Evolutionary conservation across 2,113 vertebrate genomes (phyloP), one percentile per base, ranked within the genome.

Genomic region (Sminthopsis crassicaudata): DNA sequence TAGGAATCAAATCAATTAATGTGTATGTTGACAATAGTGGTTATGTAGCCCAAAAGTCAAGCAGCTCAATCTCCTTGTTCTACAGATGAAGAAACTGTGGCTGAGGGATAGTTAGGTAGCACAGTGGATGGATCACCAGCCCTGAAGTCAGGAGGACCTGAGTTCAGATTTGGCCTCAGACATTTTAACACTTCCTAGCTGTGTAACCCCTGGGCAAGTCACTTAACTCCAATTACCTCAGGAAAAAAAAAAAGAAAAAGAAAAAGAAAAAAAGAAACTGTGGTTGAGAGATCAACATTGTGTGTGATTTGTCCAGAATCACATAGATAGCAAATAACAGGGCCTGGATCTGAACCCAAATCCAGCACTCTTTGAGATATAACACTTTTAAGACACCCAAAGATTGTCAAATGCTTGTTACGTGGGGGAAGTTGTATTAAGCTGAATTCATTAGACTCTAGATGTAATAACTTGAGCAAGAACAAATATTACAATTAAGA

Each of bases 401-500:
- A 84, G n/a, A 7, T 42, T 84, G n/a, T 23, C n/a, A 42, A 84
- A 42, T 84, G 67, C 19, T 22, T 76, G 14, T n/a, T 76, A 27
- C 95, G 2, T 88, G 11, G 57, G n/a, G 27, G 50, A 23, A 24
- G 10, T 90, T 42, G 19, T 36, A 50, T 52, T 30, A 91, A 22
- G 91, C 2, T 51, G 10, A 12, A 92, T 95, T 93, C 36, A 46
- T 93, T 93, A 54, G 60, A 53, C 24, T 54, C 91, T n/a, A 1
- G 93, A 50, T 9, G 22, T 93, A 60, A 36, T 76, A 52, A 42
- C 4, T 92, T 11, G 12, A 53, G 11, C 92, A 48, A 46, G 12
- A 88, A 11, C 89, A 67, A 94, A 92, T 96, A 93, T 92, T 91
- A 60, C 55, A 26, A 76, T 36, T 91, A 84, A 25, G 30, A 23